Evolutionary conservation across 30 jellyfish, hydroid and myxozoan genomes (phyloP).

Genomic region (Sanderia malayensis): DNA sequence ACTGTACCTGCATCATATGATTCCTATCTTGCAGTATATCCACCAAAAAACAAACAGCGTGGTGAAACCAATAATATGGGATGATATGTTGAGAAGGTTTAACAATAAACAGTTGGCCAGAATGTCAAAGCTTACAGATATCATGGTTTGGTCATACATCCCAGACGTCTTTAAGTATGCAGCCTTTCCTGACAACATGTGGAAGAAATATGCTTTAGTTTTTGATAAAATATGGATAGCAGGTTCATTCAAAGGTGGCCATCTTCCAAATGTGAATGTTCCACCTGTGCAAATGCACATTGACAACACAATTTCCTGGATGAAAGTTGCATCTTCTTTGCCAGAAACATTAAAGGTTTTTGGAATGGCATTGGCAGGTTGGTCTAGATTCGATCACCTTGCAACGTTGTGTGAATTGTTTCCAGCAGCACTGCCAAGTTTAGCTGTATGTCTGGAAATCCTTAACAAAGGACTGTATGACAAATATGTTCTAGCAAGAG

Average conservation of each 20-base stretch:
- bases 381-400: conserved; percentile 73
- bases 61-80: conserved; percentile 70
- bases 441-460: conserved; percentile 36
- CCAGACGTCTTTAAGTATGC: conserved; percentile 32
- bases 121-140: conserved; percentile 42
- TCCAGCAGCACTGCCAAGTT: conserved; percentile 60
- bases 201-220: conserved; percentile 29
- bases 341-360: conserved; percentile 10
- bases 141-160: conserved; percentile 77
- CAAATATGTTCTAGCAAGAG: not conserved
- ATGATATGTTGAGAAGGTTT: conserved; percentile 68
- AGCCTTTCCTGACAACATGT: conserved; percentile 57
- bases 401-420: conserved; percentile 62
- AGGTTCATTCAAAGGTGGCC: conserved; percentile 62
- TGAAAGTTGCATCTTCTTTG: conserved; percentile 1
- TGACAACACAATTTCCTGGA: conserved; percentile 59
- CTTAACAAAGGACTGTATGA: conserved; percentile 27
- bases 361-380: conserved; percentile 64
- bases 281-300: conserved; percentile 59
- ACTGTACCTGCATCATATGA: conserved; percentile 58
- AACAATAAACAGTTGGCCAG: conserved; percentile 15
- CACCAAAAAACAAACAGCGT: conserved; percentile 5
- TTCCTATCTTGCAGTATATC: conserved; percentile 39
- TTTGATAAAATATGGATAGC: conserved; percentile 53
- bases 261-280: conserved; percentile 32